phyloP scores from a whole-genome alignment of 2,888 invertebrate species.

The Monopis laevigella region DNA sequence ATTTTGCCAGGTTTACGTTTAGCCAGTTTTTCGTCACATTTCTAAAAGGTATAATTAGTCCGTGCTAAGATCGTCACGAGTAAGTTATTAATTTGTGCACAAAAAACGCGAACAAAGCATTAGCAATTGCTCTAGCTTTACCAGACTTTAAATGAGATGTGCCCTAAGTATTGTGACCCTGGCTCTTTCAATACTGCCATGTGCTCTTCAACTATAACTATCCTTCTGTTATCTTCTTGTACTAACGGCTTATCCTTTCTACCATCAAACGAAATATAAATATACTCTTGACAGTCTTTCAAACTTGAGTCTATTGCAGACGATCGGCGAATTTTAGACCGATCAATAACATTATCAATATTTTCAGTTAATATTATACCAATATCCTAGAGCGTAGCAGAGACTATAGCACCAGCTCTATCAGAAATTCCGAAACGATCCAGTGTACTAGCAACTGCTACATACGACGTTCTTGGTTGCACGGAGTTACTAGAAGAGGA shows the following conservation, averaged over 20 bases:
- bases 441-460: conserved; percentile 6
- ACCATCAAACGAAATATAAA: conserved; percentile 8
- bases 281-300: neutral
- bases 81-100: neutral
- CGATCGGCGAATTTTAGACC: neutral
- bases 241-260: conserved; percentile 9
- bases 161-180: conserved; percentile 9
- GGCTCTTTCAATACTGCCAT: conserved; percentile 7
- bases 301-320: neutral
- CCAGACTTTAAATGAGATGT: conserved; percentile 2
- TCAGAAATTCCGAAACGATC: conserved; percentile 8
- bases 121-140: conserved; percentile 3
- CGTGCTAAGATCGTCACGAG: conserved; percentile 11
- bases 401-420: conserved; percentile 9
- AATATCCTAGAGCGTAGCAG: conserved; percentile 7
- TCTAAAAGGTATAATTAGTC: conserved; percentile 11
- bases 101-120: conserved; percentile 3
- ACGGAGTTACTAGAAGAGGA: neutral
- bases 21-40: conserved; percentile 11
- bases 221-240: conserved; percentile 4
- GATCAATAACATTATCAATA: neutral
- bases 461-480: neutral
- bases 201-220: conserved; percentile 6
- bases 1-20: conserved; percentile 11
- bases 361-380: neutral